phyloP scores from a whole-genome alignment of 2,888 invertebrate genomes.

The Drosophila tanythrix region DNA sequence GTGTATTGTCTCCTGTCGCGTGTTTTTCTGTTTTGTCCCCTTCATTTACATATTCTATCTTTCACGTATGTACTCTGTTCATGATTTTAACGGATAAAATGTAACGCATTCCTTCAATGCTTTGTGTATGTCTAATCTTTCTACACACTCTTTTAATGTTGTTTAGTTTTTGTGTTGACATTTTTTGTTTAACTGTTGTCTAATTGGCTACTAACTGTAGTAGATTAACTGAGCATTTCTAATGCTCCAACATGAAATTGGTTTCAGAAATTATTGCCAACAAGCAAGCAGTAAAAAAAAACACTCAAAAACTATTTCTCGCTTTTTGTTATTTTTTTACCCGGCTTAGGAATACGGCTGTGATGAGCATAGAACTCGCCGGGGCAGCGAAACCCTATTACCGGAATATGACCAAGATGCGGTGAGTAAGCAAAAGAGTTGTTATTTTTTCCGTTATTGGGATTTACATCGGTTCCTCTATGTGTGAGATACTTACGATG shows the following conservation, averaged over 20 bases:
- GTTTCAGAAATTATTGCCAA: conserved; percentile 15
- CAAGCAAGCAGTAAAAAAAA: conserved; percentile 11
- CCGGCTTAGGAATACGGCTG: conserved; percentile 85
- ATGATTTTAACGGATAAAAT: conserved; percentile 5
- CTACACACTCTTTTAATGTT: conserved; percentile 39
- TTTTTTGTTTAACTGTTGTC: conserved; percentile 59
- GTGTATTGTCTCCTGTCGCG: conserved; percentile 34
- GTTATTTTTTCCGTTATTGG: background rate
- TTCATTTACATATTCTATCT: conserved; percentile 22
- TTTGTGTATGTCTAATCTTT: conserved; percentile 43
- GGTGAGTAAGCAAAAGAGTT: conserved; percentile 80
- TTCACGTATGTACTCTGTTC: conserved; percentile 10
- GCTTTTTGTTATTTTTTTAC: conserved; percentile 44
- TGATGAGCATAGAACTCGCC: conserved; percentile 85
- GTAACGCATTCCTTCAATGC: conserved; percentile 32
- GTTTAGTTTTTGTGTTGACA: conserved; percentile 34
- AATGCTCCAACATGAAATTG: conserved; percentile 39
- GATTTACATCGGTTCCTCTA: background rate
- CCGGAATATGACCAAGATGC: conserved; percentile 85
- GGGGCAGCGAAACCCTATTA: conserved; percentile 85
- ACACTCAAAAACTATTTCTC: conserved; percentile 50
- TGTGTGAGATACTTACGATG: background rate
- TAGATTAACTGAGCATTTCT: conserved; percentile 45
- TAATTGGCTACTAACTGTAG: conserved; percentile 72
- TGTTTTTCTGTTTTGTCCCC: conserved; percentile 33